Conservation (phyloP, 1,140 invertebrate species). For the Drosophila baimaii region DNA sequence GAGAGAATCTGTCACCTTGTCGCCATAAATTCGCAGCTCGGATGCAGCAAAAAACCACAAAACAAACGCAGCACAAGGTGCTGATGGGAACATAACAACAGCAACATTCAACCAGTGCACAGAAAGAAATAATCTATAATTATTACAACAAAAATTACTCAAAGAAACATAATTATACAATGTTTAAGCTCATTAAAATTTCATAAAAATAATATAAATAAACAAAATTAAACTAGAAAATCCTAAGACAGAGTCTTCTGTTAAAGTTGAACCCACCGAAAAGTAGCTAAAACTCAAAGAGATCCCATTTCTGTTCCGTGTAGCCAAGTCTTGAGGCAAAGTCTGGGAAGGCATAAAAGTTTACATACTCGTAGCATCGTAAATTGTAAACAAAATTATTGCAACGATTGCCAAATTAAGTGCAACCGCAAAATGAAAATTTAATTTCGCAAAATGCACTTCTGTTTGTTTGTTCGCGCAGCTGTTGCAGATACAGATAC, state of each 20-base stretch:
- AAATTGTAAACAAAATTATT: slow-evolving; percentile 83
- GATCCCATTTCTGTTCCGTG: neutral
- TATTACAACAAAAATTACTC: neutral
- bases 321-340: slow-evolving; percentile 15
- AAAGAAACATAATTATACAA: neutral
- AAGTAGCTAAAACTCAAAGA: neutral
- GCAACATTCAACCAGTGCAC: neutral
- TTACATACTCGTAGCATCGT: slow-evolving; percentile 66
- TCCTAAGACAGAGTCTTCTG: neutral
- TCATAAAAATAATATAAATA: neutral
- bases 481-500: slow-evolving; percentile 35
- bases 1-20: slow-evolving; percentile 82
- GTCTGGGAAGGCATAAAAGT: slow-evolving; percentile 58
- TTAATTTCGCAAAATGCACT: slow-evolving; percentile 70
- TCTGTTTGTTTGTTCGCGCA: slow-evolving; percentile 72
- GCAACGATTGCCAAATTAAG: slow-evolving; percentile 81
- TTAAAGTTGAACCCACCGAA: neutral
- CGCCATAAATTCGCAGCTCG: slow-evolving; percentile 64
- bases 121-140: neutral
- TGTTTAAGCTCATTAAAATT: neutral
- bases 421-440: slow-evolving; percentile 74
- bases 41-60: slow-evolving; percentile 45
- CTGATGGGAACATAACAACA: slow-evolving; percentile 9
- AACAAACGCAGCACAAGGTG: slow-evolving; percentile 27
- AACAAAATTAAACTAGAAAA: too few species aligned